phyloP scores from a whole-genome alignment of 2,888 invertebrate species.

The Agrypnus murinus region DNA sequence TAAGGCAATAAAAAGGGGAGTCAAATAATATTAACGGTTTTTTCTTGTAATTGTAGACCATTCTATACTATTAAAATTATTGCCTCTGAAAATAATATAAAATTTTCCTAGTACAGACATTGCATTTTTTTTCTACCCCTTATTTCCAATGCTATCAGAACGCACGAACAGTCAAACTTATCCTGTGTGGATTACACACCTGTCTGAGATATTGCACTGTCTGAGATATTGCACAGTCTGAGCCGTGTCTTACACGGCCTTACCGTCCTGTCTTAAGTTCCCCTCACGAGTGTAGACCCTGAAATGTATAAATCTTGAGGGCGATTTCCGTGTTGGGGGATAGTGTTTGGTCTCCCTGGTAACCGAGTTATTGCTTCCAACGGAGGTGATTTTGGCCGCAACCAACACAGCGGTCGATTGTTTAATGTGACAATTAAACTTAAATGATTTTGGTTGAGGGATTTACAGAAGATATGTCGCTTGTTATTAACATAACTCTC shows the following conservation, averaged over 20 bases:
- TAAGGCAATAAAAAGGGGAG: too few species aligned
- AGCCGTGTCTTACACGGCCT: conserved; percentile 49
- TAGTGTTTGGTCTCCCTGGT: conserved; percentile 42
- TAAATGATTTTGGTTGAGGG: conserved; percentile 32
- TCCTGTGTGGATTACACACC: conserved; percentile 45
- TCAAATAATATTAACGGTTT: too few species aligned
- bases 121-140: too few species aligned
- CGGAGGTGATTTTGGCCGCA: conserved; percentile 38
- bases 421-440: conserved; percentile 43
- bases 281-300: conserved; percentile 42
- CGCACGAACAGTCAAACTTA: conserved; percentile 20
- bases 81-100: too few species aligned
- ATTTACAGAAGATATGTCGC: conserved; percentile 22
- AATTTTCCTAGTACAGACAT: too few species aligned
- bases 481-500: conserved; percentile 27
- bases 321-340: conserved; percentile 34
- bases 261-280: conserved; percentile 48
- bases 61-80: too few species aligned
- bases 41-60: too few species aligned
- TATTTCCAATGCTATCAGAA: too few species aligned
- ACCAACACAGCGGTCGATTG: conserved; percentile 42
- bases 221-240: conserved; percentile 54
- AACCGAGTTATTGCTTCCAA: conserved; percentile 44
- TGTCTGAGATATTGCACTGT: conserved; percentile 51
- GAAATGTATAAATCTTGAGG: conserved; percentile 48